Evolutionary conservation across 2,888 invertebrate species (phyloP).

Genomic region (Agapostemon virescens): DNA sequence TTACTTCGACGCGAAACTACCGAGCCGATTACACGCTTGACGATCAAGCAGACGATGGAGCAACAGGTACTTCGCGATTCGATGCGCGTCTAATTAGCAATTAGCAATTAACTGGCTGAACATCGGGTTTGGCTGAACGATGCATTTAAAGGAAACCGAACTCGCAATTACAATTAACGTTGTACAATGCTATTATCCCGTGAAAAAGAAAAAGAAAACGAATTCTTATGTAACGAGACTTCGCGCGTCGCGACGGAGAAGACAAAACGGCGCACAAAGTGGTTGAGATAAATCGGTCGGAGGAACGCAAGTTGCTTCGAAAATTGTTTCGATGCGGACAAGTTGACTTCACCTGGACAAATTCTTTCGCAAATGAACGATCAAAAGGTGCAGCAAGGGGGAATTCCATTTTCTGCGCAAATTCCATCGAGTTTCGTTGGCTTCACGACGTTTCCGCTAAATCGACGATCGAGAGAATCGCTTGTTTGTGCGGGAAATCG

Average conservation of each 20-base stretch:
- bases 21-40: neutral
- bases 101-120: neutral
- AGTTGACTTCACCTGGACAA: neutral
- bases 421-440: constrained; percentile 50
- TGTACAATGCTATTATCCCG: neutral
- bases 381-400: constrained; percentile 55
- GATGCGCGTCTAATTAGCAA: neutral
- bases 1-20: constrained; percentile 11
- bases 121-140: neutral
- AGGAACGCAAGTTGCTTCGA: neutral
- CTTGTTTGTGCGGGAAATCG: constrained; percentile 42
- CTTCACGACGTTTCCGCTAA: constrained; percentile 40
- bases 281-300: neutral
- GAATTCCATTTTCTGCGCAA: constrained; percentile 49
- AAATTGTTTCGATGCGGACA: neutral
- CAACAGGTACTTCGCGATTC: neutral
- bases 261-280: neutral
- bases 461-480: constrained; percentile 51
- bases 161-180: neutral
- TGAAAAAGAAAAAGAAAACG: neutral
- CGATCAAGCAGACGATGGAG: neutral
- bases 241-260: neutral
- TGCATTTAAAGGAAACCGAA: neutral
- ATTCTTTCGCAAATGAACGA: neutral
- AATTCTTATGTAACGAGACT: constrained; percentile 5